Percentiles rank a stretch among this genome's conserved stretches.
These are phyloP conservation scores for Sebastiscus tertius DNA, from an alignment of 2,797 vertebrate species.

Conservation along the genomic window DNA sequence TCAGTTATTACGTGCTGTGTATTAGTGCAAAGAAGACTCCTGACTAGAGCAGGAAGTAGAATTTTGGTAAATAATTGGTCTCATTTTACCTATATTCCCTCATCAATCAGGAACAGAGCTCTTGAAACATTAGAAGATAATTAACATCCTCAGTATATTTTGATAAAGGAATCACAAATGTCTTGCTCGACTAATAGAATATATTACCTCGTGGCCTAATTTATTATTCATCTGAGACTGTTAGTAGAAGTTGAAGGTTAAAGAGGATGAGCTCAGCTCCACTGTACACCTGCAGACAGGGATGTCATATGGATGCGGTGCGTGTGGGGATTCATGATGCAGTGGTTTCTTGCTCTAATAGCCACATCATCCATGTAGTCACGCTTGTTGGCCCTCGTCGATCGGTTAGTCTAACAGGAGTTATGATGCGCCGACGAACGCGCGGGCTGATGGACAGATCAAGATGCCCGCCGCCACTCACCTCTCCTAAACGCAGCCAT, in stretches of 20 bases:
- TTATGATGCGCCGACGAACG: slow-evolving; percentile 29
- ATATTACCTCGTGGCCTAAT: not conserved
- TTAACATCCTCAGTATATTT: not conserved
- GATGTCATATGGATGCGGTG: slow-evolving; percentile 6
- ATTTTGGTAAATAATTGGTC: not conserved
- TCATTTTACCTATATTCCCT: not conserved
- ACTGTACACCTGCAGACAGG: slow-evolving; percentile 17
- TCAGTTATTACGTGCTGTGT: not conserved
- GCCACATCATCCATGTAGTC: slow-evolving; percentile 43
- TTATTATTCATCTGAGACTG: not conserved
- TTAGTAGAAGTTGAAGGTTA: slow-evolving; percentile 26
- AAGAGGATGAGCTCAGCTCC: slow-evolving; percentile 25
- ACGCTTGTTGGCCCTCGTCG: slow-evolving; percentile 30
- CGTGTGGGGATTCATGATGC: not conserved
- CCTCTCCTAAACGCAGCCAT: slow-evolving; percentile 61
- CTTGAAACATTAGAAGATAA: not conserved
- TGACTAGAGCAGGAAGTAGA: not conserved
- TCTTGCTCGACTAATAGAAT: not conserved
- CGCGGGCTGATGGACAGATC: slow-evolving; percentile 65
- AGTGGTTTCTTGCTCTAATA: slow-evolving; percentile 51
- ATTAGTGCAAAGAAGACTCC: not conserved
- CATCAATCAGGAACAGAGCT: not conserved
- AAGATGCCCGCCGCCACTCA: slow-evolving; percentile 59
- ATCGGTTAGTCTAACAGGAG: slow-evolving; percentile 49
- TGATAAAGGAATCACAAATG: not conserved